phyloP scores from a whole-genome alignment of 2,888 invertebrate genomes.

The Dryomyza anilis region DNA sequence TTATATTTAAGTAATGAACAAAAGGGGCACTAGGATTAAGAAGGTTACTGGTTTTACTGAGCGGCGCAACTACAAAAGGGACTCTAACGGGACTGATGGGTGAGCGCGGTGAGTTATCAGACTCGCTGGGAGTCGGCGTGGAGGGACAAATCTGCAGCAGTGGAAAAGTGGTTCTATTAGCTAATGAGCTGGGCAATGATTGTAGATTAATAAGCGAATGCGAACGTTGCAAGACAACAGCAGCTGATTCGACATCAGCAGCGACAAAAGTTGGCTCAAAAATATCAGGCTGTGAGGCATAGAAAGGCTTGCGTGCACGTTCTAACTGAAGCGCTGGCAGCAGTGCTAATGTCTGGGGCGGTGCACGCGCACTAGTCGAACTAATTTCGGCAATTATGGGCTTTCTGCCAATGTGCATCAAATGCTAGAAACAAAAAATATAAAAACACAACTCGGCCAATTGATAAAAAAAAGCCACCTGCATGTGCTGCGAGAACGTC shows the following conservation, averaged over 20 bases:
- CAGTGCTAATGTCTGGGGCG: too few relatives aligned
- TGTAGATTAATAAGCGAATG: constrained; percentile 36
- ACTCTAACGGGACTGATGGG: neutral
- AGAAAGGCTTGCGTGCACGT: constrained; percentile 44
- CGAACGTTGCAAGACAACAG: constrained; percentile 39
- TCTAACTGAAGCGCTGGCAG: constrained; percentile 23
- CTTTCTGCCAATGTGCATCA: neutral
- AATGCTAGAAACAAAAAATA: too few relatives aligned
- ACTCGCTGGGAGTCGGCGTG: constrained; percentile 55
- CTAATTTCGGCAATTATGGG: neutral
- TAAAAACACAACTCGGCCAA: too few relatives aligned
- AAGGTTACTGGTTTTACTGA: too few relatives aligned
- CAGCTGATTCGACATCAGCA: too few relatives aligned
- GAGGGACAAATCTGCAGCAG: constrained; percentile 54
- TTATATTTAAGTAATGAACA: constrained; percentile 9
- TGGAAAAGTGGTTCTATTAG: constrained; percentile 44
- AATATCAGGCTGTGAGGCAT: constrained; percentile 54
- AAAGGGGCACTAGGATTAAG: neutral
- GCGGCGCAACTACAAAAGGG: neutral
- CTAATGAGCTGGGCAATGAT: too few relatives aligned
- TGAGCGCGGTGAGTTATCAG: constrained; percentile 41
- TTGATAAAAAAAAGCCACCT: too few relatives aligned
- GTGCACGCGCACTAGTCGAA: too few relatives aligned
- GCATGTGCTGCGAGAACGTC: constrained; percentile 46
- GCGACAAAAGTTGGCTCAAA: too few relatives aligned